phyloP scores from a whole-genome alignment of 2,888 invertebrate genomes.

The Drosophila buzzatii region DNA sequence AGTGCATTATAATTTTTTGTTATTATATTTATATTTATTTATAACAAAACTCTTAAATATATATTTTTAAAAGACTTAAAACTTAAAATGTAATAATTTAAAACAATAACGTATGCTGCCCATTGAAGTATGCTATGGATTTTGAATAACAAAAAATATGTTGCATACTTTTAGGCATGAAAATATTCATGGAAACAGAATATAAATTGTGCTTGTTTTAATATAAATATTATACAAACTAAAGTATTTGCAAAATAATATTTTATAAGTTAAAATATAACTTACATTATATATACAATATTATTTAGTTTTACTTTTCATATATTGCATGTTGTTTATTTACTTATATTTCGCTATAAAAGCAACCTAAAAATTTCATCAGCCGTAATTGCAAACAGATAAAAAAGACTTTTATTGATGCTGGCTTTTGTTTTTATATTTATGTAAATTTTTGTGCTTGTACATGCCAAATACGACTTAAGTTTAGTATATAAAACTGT shows the following conservation, averaged over 20 bases:
- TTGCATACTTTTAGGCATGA: conserved; percentile 16
- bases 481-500: not conserved
- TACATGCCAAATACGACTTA: conserved; percentile 13
- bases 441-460: not conserved
- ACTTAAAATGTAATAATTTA: not conserved
- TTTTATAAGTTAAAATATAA: not conserved
- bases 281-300: not conserved
- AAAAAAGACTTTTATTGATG: conserved; percentile 1
- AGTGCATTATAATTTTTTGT: not conserved
- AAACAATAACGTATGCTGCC: too few relatives aligned
- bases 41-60: too few relatives aligned
- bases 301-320: not conserved
- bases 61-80: not conserved
- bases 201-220: not conserved
- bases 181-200: too few relatives aligned
- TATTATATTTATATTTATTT: not conserved
- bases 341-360: not conserved
- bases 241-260: not conserved
- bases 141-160: not conserved
- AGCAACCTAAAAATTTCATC: not conserved
- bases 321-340: not conserved
- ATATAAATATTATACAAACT: not conserved
- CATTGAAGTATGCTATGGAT: not conserved
- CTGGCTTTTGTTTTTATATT: conserved; percentile 3
- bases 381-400: not conserved